Evolutionary conservation across 2,113 vertebrate genomes (phyloP).

Genomic region (Scophthalmus maximus): DNA sequence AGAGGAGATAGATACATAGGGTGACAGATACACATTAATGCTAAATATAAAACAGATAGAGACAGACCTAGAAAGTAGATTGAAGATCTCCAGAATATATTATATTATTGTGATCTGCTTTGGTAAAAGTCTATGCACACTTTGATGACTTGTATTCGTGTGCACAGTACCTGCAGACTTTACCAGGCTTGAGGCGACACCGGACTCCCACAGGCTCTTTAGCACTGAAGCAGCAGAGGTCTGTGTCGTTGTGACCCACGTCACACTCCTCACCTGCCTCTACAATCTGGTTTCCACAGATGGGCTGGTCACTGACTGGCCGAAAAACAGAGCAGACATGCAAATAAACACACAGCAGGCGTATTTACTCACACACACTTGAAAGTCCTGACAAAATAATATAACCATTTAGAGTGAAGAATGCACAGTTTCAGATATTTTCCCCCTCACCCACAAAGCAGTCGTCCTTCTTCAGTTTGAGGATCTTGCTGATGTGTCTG

Average conservation of each 20-base stretch:
- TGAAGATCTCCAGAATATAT: too few species aligned
- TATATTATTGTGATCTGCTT: too few species aligned
- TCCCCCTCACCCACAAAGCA: slow-evolving; percentile 84
- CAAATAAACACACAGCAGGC: slow-evolving; percentile 5
- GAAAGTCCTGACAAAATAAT: background rate
- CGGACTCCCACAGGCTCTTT: slow-evolving; percentile 66
- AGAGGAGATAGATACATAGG: background rate
- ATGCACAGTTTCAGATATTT: background rate
- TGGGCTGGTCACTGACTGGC: slow-evolving; percentile 83
- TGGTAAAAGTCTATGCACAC: too few species aligned
- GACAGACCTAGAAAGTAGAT: background rate
- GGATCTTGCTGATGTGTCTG: slow-evolving; percentile 71
- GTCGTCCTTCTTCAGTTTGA: slow-evolving; percentile 83
- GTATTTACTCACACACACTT: background rate
- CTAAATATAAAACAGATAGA: background rate
- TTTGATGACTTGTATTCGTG: background rate
- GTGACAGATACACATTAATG: background rate
- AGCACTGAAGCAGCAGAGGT: slow-evolving; percentile 84
- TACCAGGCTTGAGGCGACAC: slow-evolving; percentile 81
- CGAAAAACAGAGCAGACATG: slow-evolving; percentile 3
- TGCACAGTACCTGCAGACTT: slow-evolving; percentile 82
- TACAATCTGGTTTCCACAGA: slow-evolving; percentile 87
- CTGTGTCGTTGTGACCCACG: slow-evolving; percentile 74
- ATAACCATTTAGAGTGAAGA: slow-evolving; percentile 13
- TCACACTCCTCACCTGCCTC: slow-evolving; percentile 87